These are phyloP conservation scores for Copsychus sechellarum DNA, from an alignment of 2,113 vertebrate species.

Conservation along the genomic window DNA sequence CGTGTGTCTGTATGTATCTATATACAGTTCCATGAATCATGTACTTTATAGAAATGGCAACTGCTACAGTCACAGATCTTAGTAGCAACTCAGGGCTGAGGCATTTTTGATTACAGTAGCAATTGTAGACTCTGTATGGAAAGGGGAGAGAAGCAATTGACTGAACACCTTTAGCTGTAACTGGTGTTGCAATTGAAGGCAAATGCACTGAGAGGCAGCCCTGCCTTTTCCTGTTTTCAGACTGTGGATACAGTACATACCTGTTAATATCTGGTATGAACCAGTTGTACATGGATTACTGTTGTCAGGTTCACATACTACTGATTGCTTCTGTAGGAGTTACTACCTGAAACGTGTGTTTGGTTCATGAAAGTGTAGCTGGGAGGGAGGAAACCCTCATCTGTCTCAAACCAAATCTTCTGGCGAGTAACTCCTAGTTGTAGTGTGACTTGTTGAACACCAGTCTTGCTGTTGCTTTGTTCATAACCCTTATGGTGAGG, in stretches of 20 bases:
- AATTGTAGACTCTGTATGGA: background rate
- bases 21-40: background rate
- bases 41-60: background rate
- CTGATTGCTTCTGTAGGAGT: background rate
- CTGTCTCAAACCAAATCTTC: background rate
- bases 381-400: background rate
- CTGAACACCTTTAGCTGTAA: background rate
- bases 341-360: background rate
- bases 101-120: background rate
- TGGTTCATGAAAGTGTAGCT: background rate
- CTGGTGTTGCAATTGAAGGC: background rate
- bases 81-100: background rate
- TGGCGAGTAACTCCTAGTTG: background rate
- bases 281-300: background rate
- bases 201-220: background rate
- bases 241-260: accelerated
- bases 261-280: background rate
- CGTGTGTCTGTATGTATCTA: accelerated
- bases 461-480: background rate
- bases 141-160: background rate
- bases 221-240: accelerated
- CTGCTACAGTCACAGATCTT: background rate
- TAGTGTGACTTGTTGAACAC: background rate
- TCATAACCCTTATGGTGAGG: background rate
- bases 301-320: background rate